Base-by-base conservation (phyloP, 92 coral and sea anemone genomes). In the Porites rus region DNA sequence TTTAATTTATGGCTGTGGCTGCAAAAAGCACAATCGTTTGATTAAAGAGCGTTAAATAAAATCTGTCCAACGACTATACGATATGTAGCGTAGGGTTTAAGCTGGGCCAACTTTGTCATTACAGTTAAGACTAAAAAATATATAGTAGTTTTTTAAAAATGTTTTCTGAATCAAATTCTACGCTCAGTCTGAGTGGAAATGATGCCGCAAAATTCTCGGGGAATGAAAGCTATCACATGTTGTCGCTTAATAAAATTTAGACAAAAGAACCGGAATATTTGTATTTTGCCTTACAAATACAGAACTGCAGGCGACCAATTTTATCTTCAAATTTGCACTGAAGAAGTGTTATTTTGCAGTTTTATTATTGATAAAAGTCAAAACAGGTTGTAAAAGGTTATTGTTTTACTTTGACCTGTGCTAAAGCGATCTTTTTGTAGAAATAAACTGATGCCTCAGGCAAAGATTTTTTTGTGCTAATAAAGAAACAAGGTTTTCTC, bases 1-100 rank as follows among this genome's bases (percentile, higher is more conserved):
- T 6, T 18, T 69, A 25, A 81, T 81, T 81, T 69, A 81, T n/a
- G 85, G 31, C 69, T 38, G 6, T 59, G 16, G 28, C 63, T 61
- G 28, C 76, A 81, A 81, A 81, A 69, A 69, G 77, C 20, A 69
- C 86, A 70, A 43, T 71, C 69, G 71, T 14, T 38, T 69, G 28
- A 28, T 14, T n/a, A 51, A 18, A 52, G 46, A 14, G 75, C 25
- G 53, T 80, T 51, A 25, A 14, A 56, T 56, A 10, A 80, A 52
- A 68, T 80, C 62, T 8, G 46, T 38, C 18, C 22, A 54, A 67
- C 68, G 69, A 80, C 18, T 72, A 72, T n/a, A 24, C 24, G 8
- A 10, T 10, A 58, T 18, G 58, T 12, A 72, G 76, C 13, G 58
- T 18, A 10, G 77, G 43, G 12, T 74, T 52, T 74, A 74, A 53